phyloP scores from a whole-genome alignment of 1,140 invertebrate species.

The Ylistrum balloti region DNA sequence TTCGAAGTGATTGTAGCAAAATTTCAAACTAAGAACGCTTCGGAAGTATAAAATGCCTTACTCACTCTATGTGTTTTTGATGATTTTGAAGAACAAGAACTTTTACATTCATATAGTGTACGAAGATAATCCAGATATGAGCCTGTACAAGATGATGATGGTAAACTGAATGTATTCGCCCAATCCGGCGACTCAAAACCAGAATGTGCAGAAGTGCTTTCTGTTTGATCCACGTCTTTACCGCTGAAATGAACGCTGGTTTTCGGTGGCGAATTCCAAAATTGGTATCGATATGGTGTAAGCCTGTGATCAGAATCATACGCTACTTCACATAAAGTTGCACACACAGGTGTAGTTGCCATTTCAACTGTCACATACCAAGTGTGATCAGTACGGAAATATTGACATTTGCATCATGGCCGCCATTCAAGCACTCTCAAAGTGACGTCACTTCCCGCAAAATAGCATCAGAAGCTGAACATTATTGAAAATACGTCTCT shows the following conservation, averaged over 20 bases:
- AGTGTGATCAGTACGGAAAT: background rate
- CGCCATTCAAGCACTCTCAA: conserved; percentile 4
- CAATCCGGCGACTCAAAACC: background rate
- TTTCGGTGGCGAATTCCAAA: conserved; percentile 13
- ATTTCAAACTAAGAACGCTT: too few relatives aligned
- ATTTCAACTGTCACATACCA: background rate
- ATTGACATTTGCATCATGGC: background rate
- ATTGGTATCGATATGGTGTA: conserved; percentile 15
- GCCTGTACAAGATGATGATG: conserved; percentile 15
- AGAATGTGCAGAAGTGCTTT: background rate
- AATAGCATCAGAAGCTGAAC: background rate
- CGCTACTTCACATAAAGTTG: background rate
- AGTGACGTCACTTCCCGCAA: conserved; percentile 1
- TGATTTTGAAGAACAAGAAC: conserved; percentile 12
- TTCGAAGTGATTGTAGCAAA: too few relatives aligned
- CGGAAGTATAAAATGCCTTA: too few relatives aligned
- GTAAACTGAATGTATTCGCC: background rate
- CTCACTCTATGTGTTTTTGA: background rate
- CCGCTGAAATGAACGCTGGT: background rate
- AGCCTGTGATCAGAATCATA: conserved; percentile 6
- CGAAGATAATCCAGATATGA: conserved; percentile 27
- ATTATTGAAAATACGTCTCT: too few relatives aligned
- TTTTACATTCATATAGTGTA: conserved; percentile 18
- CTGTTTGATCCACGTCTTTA: background rate
- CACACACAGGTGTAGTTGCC: background rate